Base-by-base conservation (phyloP, 2,113 vertebrate species). In the Echinops telfairi region DNA sequence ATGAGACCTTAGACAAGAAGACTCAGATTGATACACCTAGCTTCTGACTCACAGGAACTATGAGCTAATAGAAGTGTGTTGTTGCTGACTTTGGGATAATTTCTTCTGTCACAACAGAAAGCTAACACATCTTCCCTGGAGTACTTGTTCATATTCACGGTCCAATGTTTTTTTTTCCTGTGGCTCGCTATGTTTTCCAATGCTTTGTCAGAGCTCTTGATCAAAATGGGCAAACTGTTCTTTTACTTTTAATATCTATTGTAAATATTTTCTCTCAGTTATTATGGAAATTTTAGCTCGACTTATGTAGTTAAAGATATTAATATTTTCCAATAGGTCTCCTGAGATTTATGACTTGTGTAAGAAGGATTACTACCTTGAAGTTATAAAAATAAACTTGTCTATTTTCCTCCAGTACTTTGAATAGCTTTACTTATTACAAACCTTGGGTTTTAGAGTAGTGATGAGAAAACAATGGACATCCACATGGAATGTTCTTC, bases 371-470 rank as follows among this genome's bases (percentile, higher is more conserved):
- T 43, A 64, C 9, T 47, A 66, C 31, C 5, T 33, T 76, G 57
- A 25, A 25, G 64, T 6, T 57, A 87, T 53, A 73, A 58, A 86
- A 88, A 78, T 78, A 78, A 64, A 75, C 53, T 43, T 76, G 36
- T 40, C 4, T 76, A 27, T 76, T 76, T 57, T 60, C 31, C 71
- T 81, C 11, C 22, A 47, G 66, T 29, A 64, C 15, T 64, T 57
- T 78, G 19, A 77, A 43, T 43, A 86, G 43, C 1, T 43, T 62
- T 60, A 40, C 78, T 68, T 53, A 36, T 36, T 36, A 73, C 19
- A 20, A 33, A 98, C 97, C 53, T 98, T 83, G 64, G 97, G 97
- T 96, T 92, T 96, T 36, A 15, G 29, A 11, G 17, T 66, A 11
- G 14, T 90, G 8, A 62, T 94, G 36, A 89, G 27, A 57, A 91